Percentiles rank a stretch among this genome's conserved stretches.
Conservation (phyloP, 1,140 invertebrate species). For the Argopecten irradians region DNA sequence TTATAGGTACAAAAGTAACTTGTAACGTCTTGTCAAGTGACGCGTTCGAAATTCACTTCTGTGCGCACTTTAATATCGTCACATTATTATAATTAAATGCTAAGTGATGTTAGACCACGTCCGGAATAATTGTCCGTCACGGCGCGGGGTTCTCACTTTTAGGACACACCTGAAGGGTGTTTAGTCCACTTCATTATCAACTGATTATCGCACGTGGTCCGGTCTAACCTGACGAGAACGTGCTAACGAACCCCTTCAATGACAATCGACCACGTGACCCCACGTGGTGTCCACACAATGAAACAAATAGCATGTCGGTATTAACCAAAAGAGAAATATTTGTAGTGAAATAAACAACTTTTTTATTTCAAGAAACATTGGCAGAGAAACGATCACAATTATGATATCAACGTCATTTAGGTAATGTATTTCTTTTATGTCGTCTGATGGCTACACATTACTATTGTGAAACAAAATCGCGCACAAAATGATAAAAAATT, state of each 20-base stretch:
- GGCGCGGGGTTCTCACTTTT: not conserved
- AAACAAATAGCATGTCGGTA: not conserved
- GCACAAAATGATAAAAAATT: no score
- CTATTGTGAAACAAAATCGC: no score
- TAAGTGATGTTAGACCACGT: not conserved
- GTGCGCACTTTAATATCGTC: not conserved
- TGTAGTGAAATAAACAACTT: not conserved
- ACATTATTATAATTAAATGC: not conserved
- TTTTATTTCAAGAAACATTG: not conserved
- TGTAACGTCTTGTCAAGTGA: no score
- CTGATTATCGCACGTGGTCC: not conserved
- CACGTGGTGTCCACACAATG: not conserved
- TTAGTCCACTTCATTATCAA: not conserved
- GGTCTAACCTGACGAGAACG: not conserved
- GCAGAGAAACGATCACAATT: no score
- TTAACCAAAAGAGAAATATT: not conserved
- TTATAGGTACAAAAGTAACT: no score
- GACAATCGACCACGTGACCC: not conserved
- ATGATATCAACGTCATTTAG: no score
- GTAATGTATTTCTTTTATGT: no score
- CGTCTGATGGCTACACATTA: no score
- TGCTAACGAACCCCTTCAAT: not conserved
- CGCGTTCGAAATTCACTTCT: no score
- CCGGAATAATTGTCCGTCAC: not conserved
- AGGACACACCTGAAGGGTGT: constrained; percentile 14